phyloP scores from a whole-genome alignment of 1,140 invertebrate species.

The Pogonomyrmex californicus region DNA sequence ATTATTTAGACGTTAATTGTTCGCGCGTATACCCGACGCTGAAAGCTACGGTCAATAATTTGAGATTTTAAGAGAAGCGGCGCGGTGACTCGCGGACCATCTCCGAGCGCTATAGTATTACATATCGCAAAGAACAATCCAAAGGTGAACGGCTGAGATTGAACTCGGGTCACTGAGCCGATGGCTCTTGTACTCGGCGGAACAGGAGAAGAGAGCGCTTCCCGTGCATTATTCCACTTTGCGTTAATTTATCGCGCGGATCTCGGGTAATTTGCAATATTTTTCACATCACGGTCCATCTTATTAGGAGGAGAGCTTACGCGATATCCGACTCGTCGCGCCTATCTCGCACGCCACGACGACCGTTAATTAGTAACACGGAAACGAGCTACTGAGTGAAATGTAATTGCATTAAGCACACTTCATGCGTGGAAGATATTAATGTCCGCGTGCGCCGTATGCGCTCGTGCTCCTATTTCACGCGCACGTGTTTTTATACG shows the following conservation, averaged over 20 bases:
- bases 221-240: conserved; percentile 2
- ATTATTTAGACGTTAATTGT: not conserved
- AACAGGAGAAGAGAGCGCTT: not conserved
- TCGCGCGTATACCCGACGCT: not conserved
- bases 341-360: conserved; percentile 53
- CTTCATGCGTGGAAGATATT: conserved; percentile 52
- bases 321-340: conserved; percentile 47
- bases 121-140: conserved; percentile 54
- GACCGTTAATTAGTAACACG: conserved; percentile 75
- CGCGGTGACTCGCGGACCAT: conserved; percentile 4
- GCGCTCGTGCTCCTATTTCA: conserved; percentile 20
- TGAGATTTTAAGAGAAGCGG: conserved; percentile 1
- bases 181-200: not conserved
- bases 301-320: not conserved
- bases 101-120: conserved; percentile 18
- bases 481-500: conserved; percentile 12
- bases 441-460: conserved; percentile 24
- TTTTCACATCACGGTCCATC: conserved; percentile 10
- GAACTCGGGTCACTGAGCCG: conserved; percentile 38
- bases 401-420: conserved; percentile 74
- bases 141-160: conserved; percentile 57
- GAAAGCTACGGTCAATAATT: conserved; percentile 9
- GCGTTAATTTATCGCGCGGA: conserved; percentile 4
- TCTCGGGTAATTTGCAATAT: conserved; percentile 31
- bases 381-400: conserved; percentile 76